phyloP scores from a whole-genome alignment of 2,797 vertebrate genomes.

The Smutsia temminckii region DNA sequence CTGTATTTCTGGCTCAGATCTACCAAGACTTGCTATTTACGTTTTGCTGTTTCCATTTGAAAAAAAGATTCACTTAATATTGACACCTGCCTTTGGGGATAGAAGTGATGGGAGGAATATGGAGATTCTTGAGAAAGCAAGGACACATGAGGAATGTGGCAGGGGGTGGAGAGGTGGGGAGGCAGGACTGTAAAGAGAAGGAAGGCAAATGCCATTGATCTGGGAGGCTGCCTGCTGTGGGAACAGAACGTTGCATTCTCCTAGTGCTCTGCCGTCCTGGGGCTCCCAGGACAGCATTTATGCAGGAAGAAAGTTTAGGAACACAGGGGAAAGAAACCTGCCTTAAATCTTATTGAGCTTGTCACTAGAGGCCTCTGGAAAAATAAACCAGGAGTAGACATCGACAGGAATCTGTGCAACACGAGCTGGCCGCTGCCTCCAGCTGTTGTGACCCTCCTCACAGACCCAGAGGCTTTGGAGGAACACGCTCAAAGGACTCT shows the following conservation, averaged over 20 bases:
- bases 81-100: not conserved
- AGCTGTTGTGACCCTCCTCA: not conserved
- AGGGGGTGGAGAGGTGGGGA: not conserved
- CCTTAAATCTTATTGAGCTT: slow-evolving; percentile 4
- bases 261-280: not conserved
- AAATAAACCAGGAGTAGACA: slow-evolving; percentile 49
- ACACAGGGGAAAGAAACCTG: slow-evolving; percentile 24
- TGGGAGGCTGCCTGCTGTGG: not conserved
- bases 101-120: not conserved
- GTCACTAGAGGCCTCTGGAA: slow-evolving; percentile 32
- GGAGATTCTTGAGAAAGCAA: not conserved
- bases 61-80: not conserved
- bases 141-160: not conserved
- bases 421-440: not conserved
- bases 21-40: not conserved
- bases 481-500: not conserved
- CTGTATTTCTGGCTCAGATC: not conserved
- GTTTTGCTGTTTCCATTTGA: not conserved
- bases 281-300: not conserved
- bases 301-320: slow-evolving; percentile 29
- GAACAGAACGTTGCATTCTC: not conserved
- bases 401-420: not conserved
- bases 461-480: not conserved
- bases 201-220: slow-evolving; percentile 7
- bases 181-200: not conserved